A percentile compares a stretch with the other conserved stretches of the same genome.
These are phyloP conservation scores for Paracyprichromis sp. DNA, from an alignment of 2,113 vertebrate genomes.

Conservation along the genomic window DNA sequence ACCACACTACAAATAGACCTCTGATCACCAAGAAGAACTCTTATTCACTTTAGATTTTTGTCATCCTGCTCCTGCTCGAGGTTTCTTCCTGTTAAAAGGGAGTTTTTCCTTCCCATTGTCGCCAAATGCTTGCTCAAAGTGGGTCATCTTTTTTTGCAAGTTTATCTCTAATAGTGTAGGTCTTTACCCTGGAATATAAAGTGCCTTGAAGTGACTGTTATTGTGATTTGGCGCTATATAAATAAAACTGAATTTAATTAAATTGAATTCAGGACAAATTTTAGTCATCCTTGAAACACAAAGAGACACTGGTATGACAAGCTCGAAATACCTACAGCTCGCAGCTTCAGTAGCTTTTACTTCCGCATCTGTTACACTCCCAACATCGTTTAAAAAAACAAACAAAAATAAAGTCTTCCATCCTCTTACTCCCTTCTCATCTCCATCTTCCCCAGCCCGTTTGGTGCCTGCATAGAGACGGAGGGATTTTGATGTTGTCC, in stretches of 20 bases:
- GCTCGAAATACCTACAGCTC: background rate
- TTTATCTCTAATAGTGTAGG: background rate
- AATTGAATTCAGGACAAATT: background rate
- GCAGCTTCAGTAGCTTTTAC: background rate
- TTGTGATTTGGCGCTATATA: background rate
- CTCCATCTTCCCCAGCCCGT: background rate
- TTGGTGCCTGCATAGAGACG: background rate
- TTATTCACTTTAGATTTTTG: background rate
- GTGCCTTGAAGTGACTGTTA: background rate
- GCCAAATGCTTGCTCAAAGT: background rate
- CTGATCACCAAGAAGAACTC: background rate
- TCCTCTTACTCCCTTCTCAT: background rate
- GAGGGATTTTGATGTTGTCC: slow-evolving; percentile 66
- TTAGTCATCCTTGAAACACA: background rate
- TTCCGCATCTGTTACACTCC: background rate
- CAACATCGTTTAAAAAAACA: background rate
- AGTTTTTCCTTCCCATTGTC: background rate
- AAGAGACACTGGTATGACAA: background rate
- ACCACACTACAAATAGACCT: background rate
- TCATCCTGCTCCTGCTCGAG: background rate
- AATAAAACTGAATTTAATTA: background rate
- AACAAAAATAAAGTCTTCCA: background rate
- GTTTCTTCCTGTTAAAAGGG: background rate
- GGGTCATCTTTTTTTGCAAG: background rate
- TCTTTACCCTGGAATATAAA: background rate